Percentiles rank a stretch among this genome's conserved stretches.
Evolutionary conservation across 2,797 vertebrate genomes (phyloP).

Genomic region (Acipenser oxyrinchus): DNA sequence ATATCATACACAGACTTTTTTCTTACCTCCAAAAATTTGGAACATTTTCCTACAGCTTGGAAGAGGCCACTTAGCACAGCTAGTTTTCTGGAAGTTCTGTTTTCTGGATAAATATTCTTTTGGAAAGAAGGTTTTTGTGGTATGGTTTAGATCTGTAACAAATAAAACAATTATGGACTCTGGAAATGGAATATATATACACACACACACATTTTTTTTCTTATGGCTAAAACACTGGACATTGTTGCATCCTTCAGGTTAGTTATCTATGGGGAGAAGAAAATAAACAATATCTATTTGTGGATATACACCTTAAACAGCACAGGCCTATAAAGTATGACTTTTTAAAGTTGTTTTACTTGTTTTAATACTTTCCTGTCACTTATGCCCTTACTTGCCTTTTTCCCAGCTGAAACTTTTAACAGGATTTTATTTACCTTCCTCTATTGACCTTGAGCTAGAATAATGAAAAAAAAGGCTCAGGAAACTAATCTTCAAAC

Average conservation of each 20-base stretch:
- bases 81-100: constrained; percentile 42
- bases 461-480: neutral
- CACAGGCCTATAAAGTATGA: no score
- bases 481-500: neutral
- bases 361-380: neutral
- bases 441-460: neutral
- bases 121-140: constrained; percentile 42
- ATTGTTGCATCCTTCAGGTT: no score
- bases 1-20: neutral
- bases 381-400: neutral
- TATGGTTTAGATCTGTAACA: constrained; percentile 48
- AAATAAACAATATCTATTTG: neutral
- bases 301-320: neutral
- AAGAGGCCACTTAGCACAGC: constrained; percentile 52
- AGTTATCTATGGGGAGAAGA: neutral
- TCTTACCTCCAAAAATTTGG: constrained; percentile 41
- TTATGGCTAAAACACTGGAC: no score
- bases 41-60: constrained; percentile 41
- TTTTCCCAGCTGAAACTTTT: neutral
- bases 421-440: neutral
- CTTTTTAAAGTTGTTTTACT: neutral
- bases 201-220: no score
- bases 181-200: no score
- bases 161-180: constrained; percentile 13
- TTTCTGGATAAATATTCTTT: constrained; percentile 43